phyloP scores from a whole-genome alignment of 2,888 invertebrate genomes.

The Calameuta idolon region DNA sequence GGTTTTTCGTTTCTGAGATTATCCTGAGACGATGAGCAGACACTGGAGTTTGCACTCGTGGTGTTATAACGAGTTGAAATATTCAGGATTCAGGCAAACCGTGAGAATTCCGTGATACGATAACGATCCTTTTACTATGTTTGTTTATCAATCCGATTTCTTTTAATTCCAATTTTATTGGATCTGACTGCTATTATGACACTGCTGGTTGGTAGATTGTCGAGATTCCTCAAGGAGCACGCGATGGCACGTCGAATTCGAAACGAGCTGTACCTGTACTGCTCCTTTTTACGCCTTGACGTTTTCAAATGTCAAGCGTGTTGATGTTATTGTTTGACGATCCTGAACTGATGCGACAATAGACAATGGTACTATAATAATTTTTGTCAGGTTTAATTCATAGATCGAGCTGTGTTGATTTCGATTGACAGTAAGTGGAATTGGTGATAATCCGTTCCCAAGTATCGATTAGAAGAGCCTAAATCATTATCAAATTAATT shows the following conservation, averaged over 20 bases:
- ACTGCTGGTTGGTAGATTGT: neutral
- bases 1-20: neutral
- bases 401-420: neutral
- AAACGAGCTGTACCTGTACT: neutral
- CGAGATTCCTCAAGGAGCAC: neutral
- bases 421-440: neutral
- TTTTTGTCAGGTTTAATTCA: neutral
- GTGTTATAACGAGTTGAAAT: neutral
- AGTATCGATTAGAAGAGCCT: neutral
- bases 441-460: neutral
- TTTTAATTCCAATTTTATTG: neutral
- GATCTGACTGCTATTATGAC: neutral
- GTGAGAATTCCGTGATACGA: neutral
- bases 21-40: neutral
- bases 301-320: neutral
- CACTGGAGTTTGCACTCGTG: neutral
- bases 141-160: neutral
- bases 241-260: neutral
- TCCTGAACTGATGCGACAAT: neutral
- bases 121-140: neutral
- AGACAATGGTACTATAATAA: neutral
- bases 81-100: neutral
- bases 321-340: neutral
- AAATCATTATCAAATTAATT: neutral
- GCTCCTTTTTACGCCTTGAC: neutral